These are phyloP conservation scores for Priocnemis perturbator DNA, from an alignment of 2,888 invertebrate species.

Conservation along the genomic window DNA sequence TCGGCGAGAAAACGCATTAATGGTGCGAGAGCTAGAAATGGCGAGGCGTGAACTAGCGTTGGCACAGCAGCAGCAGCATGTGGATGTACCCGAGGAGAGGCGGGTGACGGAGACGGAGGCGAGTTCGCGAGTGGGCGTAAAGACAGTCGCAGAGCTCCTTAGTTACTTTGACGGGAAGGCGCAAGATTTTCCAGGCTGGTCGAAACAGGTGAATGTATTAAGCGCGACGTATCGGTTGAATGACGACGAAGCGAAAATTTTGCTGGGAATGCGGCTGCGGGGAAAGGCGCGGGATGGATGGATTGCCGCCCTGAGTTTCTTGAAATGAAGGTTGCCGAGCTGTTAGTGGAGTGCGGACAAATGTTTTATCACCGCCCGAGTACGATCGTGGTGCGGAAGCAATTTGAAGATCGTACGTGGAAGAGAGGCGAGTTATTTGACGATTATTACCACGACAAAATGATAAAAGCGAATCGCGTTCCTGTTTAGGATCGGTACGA, in stretches of 20 bases:
- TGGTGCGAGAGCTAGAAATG: constrained; percentile 8
- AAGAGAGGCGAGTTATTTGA: constrained; percentile 32
- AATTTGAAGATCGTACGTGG: constrained; percentile 40
- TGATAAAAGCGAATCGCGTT: constrained; percentile 32
- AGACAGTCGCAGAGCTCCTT: constrained; percentile 28
- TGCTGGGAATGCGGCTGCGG: constrained; percentile 32
- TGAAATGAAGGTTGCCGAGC: constrained; percentile 11
- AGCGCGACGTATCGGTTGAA: constrained; percentile 21
- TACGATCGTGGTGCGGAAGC: no score
- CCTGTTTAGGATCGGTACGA: constrained; percentile 32
- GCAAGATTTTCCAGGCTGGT: constrained; percentile 31
- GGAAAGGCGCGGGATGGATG: constrained; percentile 30
- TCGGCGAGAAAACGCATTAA: constrained; percentile 18
- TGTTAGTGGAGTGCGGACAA: constrained; percentile 20
- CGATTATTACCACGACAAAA: constrained; percentile 37
- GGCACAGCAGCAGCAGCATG: neutral
- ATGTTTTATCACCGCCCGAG: constrained; percentile 32
- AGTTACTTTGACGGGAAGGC: constrained; percentile 24
- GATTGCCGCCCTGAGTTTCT: constrained; percentile 33
- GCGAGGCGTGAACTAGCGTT: constrained; percentile 15
- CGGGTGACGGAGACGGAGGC: neutral
- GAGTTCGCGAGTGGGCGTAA: constrained; percentile 4
- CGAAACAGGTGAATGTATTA: constrained; percentile 27
- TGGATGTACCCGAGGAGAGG: neutral
- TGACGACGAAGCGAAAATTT: constrained; percentile 32